These are phyloP conservation scores for Rhinichthys klamathensis DNA, from an alignment of 2,113 vertebrate genomes.

Conservation along the genomic window DNA sequence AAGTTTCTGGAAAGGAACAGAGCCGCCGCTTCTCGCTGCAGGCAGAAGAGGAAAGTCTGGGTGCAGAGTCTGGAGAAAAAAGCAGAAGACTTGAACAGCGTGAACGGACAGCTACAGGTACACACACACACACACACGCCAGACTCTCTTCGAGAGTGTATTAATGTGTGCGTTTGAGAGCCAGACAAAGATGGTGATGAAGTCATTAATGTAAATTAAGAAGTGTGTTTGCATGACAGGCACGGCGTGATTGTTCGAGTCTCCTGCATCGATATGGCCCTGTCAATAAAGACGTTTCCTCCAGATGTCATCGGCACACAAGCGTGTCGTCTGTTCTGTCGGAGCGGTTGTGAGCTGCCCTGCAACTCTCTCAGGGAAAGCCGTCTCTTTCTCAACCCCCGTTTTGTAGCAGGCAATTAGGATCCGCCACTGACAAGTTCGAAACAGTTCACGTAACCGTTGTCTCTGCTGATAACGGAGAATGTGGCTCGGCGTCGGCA, in stretches of 20 bases:
- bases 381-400: slow-evolving; percentile 82
- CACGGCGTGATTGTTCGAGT: slow-evolving; percentile 58
- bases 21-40: slow-evolving; percentile 93
- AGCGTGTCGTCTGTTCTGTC: slow-evolving; percentile 81
- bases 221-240: slow-evolving; percentile 76
- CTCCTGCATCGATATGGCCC: slow-evolving; percentile 75
- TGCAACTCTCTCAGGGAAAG: slow-evolving; percentile 81
- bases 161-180: slow-evolving; percentile 32
- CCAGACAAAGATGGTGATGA: slow-evolving; percentile 71
- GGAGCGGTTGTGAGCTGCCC: slow-evolving; percentile 77
- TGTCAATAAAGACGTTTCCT: slow-evolving; percentile 87
- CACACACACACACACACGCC: neutral
- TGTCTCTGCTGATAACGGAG: slow-evolving; percentile 83
- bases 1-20: slow-evolving; percentile 96
- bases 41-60: slow-evolving; percentile 99
- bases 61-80: slow-evolving; percentile 97
- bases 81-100: slow-evolving; percentile 88
- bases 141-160: neutral
- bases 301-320: slow-evolving; percentile 82
- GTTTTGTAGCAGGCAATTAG: slow-evolving; percentile 82
- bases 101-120: slow-evolving; percentile 95
- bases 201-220: slow-evolving; percentile 82
- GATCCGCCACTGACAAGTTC: slow-evolving; percentile 83
- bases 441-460: slow-evolving; percentile 83
- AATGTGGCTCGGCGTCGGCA: slow-evolving; percentile 72